These are phyloP conservation scores for Oscheius myriophilus DNA, from an alignment of 2,888 invertebrate genomes.

Conservation along the genomic window DNA sequence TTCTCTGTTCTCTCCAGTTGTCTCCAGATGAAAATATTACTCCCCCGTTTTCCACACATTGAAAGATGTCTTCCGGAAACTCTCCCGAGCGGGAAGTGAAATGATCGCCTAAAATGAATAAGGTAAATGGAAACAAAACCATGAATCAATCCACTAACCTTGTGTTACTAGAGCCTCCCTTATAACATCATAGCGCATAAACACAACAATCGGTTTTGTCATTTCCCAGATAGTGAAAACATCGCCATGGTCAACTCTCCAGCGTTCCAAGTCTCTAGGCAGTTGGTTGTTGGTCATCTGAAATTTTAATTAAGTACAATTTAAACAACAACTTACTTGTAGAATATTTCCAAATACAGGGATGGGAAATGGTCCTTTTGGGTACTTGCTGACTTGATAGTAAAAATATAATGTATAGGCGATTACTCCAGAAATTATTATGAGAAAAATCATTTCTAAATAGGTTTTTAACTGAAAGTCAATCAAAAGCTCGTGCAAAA, in stretches of 20 bases:
- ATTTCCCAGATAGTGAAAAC: slow-evolving; percentile 33
- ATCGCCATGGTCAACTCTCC: slow-evolving; percentile 22
- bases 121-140: background rate
- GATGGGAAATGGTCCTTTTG: slow-evolving; percentile 40
- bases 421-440: background rate
- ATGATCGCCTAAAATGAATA: slow-evolving; percentile 24
- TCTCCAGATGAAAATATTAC: slow-evolving; percentile 34
- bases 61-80: slow-evolving; percentile 32
- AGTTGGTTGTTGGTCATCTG: slow-evolving; percentile 6
- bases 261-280: slow-evolving; percentile 7
- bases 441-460: background rate
- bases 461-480: background rate
- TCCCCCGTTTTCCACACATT: slow-evolving; percentile 31
- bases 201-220: slow-evolving; percentile 26
- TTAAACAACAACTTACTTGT: background rate
- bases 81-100: slow-evolving; percentile 29
- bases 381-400: slow-evolving; percentile 38
- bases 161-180: slow-evolving; percentile 29
- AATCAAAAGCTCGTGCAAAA: background rate
- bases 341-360: slow-evolving; percentile 19
- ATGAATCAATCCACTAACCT: slow-evolving; percentile 12
- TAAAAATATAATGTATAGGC: slow-evolving; percentile 38
- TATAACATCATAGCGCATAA: slow-evolving; percentile 29
- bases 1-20: slow-evolving; percentile 36
- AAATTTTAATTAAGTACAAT: background rate